Base-by-base conservation (phyloP, 2,888 invertebrate genomes). In the Tridacna gigas region DNA sequence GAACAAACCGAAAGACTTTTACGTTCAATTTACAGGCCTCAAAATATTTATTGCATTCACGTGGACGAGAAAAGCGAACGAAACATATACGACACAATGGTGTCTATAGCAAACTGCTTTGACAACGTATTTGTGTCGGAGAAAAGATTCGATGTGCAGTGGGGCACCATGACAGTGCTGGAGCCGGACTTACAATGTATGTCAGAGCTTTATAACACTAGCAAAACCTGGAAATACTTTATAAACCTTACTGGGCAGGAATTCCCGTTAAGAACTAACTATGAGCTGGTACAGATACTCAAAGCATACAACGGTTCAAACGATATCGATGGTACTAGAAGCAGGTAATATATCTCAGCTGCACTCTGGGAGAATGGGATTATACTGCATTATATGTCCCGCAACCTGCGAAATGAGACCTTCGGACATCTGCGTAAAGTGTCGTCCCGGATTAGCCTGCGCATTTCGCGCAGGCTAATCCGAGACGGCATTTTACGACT, bases 21-120 rank as follows among this genome's bases (percentile, higher is more conserved):
- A 11, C 80, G 93, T 20, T 86, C 91, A 5, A 91, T 94, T 48
- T 94, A 94, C 84, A 89, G 92, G 67, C 94, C 94, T 7, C 93
- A 94, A 71, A 94, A 94, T 79, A 76, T 90, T 71, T 94, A 93
- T 82, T 94, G 94, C 84, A 84, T 94, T 63, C 94, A 94, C 78
- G 89, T 94, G 0, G 94, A 94, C 79, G 79, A 76, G 18, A 93
- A 93, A 84, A 88, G 91, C 12, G 69, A 88, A 1, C 51, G 88
- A 13, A 76, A 86, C 2, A 74, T 91, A n/a, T 88, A 88, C 75
- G 77, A 89, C 45, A 88, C 91, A 4, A 84, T 93, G 71, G 67
- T 69, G 18, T 69, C 80, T 9, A 89, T 93, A 9, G 90, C 88
- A 7, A 80, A 78, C 25, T 93, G 94, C 84, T 93, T 94, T 80